Evolutionary conservation across 2,113 vertebrate species (phyloP), one percentile per base, ranked within the genome.

Genomic region (Progne subis): DNA sequence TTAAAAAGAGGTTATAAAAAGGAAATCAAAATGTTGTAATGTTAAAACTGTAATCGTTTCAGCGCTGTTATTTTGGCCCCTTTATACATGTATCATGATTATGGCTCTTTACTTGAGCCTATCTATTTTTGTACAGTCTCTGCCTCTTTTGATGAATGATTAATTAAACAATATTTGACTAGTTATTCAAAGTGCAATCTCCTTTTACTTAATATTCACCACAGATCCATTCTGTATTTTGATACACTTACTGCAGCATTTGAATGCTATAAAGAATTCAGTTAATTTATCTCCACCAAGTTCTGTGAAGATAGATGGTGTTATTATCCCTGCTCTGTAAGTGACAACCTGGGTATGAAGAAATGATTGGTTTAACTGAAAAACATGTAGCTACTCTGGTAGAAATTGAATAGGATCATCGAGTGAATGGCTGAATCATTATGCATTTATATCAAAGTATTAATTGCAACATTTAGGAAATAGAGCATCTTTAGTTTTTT

Each of bases 141-240:
- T 80, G 37, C 18, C 14, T 92, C 34, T 88, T 93, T 85, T 67
- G 86, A 82, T 88, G 59, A 86, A 88, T 60, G 18, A 83, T 75
- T 87, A 68, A 46, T 90, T 79, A 85, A 85, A 92, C 49, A 87
- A 12, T 68, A 87, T 82, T 89, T 89, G 70, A 76, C 67, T 76
- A 55, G 15, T 64, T 89, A 49, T 78, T 88, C 46, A 34, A 65
- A 82, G 71, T 46, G 32, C 5, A 31, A 61, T 82, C 13, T 63
- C 55, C 53, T 32, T 76, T 90, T 59, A 57, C 72, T 90, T 52
- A 69, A 32, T 49, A 46, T 82, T 74, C 44, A 70, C 70, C 34
- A 29, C 31, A 72, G 32, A 82, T 80, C 87, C 90, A 44, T 72
- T 46, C 32, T 14, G 34, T 21, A 46, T 67, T 87, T 91, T 80